These are phyloP conservation scores for Gallinago solitaria DNA, from an alignment of 2,797 vertebrate genomes.

Conservation along the genomic window DNA sequence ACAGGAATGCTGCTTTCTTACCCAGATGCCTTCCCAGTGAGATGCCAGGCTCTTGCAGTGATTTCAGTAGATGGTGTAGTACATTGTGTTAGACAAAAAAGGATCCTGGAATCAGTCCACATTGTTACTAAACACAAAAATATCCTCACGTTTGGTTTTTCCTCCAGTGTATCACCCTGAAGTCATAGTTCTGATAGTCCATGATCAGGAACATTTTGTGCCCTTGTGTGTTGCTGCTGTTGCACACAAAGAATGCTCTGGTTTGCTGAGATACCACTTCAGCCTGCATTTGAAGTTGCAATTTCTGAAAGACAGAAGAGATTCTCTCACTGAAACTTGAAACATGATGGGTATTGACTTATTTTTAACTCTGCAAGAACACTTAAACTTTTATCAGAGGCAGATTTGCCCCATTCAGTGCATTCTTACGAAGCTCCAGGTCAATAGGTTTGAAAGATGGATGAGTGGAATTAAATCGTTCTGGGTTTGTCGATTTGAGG, in stretches of 20 bases:
- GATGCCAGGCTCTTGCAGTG: not conserved
- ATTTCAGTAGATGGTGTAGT: not conserved
- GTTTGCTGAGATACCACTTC: not conserved
- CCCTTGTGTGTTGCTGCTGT: not conserved
- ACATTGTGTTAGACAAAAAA: not conserved
- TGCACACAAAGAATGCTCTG: rapidly evolving
- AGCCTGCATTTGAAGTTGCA: not conserved
- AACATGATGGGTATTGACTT: not conserved
- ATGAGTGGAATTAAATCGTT: not conserved
- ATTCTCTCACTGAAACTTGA: not conserved
- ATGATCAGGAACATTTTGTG: not conserved
- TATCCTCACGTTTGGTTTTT: not conserved
- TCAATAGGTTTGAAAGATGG: not conserved
- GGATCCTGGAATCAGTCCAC: not conserved
- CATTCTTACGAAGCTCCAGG: not conserved
- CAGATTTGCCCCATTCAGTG: not conserved
- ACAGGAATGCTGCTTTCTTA: not conserved
- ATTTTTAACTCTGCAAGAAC: not conserved
- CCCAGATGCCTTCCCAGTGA: not conserved
- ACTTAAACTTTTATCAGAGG: not conserved
- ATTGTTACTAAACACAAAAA: rapidly evolving
- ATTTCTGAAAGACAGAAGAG: not conserved
- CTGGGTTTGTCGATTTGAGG: not conserved
- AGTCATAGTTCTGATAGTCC: not conserved
- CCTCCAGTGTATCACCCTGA: rapidly evolving